These are phyloP conservation scores for Dorcus hopei DNA, from an alignment of 2,888 invertebrate species.

Conservation along the genomic window DNA sequence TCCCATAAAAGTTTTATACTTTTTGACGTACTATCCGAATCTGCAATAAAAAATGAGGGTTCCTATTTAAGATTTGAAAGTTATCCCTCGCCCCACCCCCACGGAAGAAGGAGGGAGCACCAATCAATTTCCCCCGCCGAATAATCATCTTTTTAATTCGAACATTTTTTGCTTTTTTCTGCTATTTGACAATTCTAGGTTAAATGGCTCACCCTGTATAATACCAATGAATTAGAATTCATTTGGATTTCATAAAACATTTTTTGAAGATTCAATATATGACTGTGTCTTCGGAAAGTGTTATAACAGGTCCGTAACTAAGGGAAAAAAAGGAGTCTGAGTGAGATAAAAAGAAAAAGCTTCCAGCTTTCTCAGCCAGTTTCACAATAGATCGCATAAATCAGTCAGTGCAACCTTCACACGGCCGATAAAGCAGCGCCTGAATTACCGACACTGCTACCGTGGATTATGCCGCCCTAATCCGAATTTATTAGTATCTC, in stretches of 20 bases:
- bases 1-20: too few relatives aligned
- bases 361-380: conserved; percentile 26
- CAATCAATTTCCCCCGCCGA: too few relatives aligned
- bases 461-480: conserved; percentile 47
- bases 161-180: too few relatives aligned
- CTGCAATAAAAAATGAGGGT: too few relatives aligned
- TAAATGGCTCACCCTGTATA: too few relatives aligned
- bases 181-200: too few relatives aligned
- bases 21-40: too few relatives aligned
- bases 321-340: background rate
- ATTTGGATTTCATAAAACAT: background rate
- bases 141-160: too few relatives aligned
- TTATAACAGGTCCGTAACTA: background rate
- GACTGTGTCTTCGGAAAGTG: background rate
- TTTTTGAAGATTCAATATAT: background rate
- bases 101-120: too few relatives aligned
- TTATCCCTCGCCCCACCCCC: too few relatives aligned
- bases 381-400: conserved; percentile 38
- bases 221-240: background rate
- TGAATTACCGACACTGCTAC: conserved; percentile 41
- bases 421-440: conserved; percentile 33
- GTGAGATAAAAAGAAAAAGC: conserved; percentile 9
- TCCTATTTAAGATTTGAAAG: too few relatives aligned
- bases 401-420: conserved; percentile 35
- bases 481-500: conserved; percentile 47